Percentiles rank a stretch among this genome's conserved stretches.
phyloP scores from a whole-genome alignment of 1,140 invertebrate species.

The Cardiocondyla obscurior region DNA sequence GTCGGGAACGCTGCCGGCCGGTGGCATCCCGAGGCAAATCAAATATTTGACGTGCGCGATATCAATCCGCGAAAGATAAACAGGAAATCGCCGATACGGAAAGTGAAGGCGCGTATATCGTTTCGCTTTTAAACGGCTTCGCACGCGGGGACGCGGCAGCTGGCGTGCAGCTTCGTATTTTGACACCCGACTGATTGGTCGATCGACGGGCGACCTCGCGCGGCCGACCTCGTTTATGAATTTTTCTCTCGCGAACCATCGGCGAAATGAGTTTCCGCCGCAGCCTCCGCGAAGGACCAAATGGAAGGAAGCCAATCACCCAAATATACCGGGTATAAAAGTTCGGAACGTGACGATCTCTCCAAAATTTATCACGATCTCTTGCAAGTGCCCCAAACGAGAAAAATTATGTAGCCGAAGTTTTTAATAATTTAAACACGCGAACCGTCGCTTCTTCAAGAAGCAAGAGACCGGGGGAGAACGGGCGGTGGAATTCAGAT shows the following conservation, averaged over 20 bases:
- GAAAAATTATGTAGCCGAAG: background rate
- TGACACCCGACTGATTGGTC: background rate
- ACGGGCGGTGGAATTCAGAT: background rate
- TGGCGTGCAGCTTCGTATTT: too few species aligned
- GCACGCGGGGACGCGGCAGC: background rate
- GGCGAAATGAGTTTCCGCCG: constrained; percentile 54
- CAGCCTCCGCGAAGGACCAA: constrained; percentile 34
- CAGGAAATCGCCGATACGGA: background rate
- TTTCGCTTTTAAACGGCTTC: background rate
- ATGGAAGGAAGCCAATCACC: constrained; percentile 50
- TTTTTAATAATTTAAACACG: background rate
- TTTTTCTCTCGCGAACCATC: constrained; percentile 35
- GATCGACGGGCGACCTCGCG: background rate
- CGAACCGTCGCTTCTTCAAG: background rate
- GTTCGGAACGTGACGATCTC: background rate
- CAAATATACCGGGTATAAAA: constrained; percentile 57
- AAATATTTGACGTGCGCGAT: constrained; percentile 9
- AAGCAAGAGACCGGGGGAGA: too few species aligned
- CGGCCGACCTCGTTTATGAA: constrained; percentile 14
- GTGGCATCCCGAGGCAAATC: background rate
- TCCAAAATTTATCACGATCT: constrained; percentile 30
- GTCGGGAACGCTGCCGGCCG: background rate
- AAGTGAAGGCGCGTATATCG: background rate
- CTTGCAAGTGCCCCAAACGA: background rate
- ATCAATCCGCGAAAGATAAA: constrained; percentile 38